phyloP scores from a whole-genome alignment of 2,797 vertebrate species.

The Chelidonichthys spinosus region DNA sequence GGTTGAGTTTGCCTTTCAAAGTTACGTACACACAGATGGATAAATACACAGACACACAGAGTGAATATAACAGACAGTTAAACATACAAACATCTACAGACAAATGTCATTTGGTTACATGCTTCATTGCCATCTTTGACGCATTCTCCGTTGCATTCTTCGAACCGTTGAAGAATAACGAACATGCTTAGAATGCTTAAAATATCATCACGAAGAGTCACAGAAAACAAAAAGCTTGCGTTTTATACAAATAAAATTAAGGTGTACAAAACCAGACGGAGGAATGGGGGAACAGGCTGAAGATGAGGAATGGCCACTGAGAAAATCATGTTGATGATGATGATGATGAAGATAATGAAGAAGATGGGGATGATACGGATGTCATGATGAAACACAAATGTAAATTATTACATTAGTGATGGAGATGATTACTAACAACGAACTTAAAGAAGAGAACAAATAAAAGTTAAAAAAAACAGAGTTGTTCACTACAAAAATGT shows the following conservation, averaged over 20 bases:
- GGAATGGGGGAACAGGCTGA: conserved; percentile 19
- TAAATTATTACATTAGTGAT: not conserved
- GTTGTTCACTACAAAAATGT: conserved; percentile 1
- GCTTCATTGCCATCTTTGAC: conserved; percentile 69
- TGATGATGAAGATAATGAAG: conserved; percentile 1
- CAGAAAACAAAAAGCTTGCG: conserved; percentile 64
- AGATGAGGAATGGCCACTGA: conserved; percentile 15
- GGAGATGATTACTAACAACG: conserved; percentile 11
- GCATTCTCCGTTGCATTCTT: conserved; percentile 79
- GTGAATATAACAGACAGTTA: conserved; percentile 71
- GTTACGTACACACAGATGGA: conserved; percentile 69
- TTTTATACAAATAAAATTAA: conserved; percentile 52
- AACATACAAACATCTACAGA: conserved; percentile 75
- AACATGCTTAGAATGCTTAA: conserved; percentile 80
- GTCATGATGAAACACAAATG: no score
- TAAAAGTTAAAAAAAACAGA: conserved; percentile 4
- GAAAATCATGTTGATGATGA: conserved; percentile 17
- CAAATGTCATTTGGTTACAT: conserved; percentile 77
- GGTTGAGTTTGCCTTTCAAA: conserved; percentile 70
- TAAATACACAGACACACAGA: conserved; percentile 67
- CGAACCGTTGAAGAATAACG: conserved; percentile 72
- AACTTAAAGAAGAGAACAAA: not conserved
- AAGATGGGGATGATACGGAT: conserved; percentile 9
- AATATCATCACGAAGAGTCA: conserved; percentile 68
- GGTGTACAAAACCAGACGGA: conserved; percentile 32